A percentile compares a stretch with the other conserved stretches of the same genome.
Conservation (phyloP, 2,113 vertebrate genomes). For the Apodemus speciosus region DNA sequence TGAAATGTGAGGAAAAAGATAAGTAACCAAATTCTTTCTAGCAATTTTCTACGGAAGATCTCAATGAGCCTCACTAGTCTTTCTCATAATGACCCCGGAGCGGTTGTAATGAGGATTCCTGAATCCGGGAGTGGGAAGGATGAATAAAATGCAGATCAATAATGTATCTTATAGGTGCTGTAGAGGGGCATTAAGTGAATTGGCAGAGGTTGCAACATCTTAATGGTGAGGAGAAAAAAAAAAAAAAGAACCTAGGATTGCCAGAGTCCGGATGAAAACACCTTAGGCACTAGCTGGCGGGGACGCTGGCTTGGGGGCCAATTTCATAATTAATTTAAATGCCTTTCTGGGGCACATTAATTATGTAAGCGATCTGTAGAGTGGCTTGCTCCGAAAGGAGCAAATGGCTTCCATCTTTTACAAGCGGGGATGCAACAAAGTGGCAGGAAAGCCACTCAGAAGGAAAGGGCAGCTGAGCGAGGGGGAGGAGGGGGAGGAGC, state of each 20-base stretch:
- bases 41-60: background rate
- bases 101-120: background rate
- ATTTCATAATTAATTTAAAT: constrained; percentile 73
- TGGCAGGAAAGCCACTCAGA: background rate
- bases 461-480: background rate
- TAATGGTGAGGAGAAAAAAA: background rate
- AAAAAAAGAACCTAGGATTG: background rate
- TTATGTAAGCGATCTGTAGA: constrained; percentile 45
- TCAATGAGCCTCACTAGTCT: constrained; percentile 11
- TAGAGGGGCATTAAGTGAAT: constrained; percentile 55
- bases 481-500: fast-evolving
- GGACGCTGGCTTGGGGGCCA: constrained; percentile 30
- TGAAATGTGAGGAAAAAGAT: constrained; percentile 16
- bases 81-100: background rate
- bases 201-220: constrained; percentile 49
- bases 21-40: background rate
- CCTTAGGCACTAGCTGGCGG: background rate
- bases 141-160: constrained; percentile 70
- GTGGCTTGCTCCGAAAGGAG: background rate
- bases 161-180: constrained; percentile 39
- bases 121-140: constrained; percentile 42
- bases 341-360: constrained; percentile 61
- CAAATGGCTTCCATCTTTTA: background rate
- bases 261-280: constrained; percentile 14
- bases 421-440: background rate